phyloP scores from a whole-genome alignment of 1,140 invertebrate genomes.

The Pseudomyrmex concolor region DNA sequence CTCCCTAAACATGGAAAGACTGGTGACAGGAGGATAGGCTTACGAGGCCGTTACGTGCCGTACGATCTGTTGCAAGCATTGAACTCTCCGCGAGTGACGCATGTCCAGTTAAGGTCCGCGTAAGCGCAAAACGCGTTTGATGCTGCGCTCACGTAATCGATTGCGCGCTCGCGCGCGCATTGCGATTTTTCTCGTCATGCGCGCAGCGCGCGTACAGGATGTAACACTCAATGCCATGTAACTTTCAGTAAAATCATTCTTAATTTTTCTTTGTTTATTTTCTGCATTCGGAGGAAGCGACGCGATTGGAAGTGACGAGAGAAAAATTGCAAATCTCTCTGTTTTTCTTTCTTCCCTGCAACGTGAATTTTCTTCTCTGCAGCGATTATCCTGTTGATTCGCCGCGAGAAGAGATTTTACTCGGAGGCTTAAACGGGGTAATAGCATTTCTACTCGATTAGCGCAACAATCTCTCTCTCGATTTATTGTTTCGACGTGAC shows the following conservation, averaged over 20 bases:
- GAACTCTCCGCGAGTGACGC: constrained; percentile 63
- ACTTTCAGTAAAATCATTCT: too few relatives aligned
- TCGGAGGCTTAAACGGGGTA: too few relatives aligned
- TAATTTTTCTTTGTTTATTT: too few relatives aligned
- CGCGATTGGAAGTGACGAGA: too few relatives aligned
- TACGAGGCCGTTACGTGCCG: constrained; percentile 32
- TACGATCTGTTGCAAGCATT: constrained; percentile 71
- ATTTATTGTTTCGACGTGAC: constrained; percentile 5
- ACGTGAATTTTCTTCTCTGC: too few relatives aligned
- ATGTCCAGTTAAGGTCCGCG: constrained; percentile 63
- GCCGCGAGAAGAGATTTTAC: too few relatives aligned
- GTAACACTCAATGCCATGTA: neutral
- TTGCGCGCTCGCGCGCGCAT: neutral
- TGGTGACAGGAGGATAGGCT: constrained; percentile 60
- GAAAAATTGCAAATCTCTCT: too few relatives aligned
- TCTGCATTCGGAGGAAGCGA: too few relatives aligned
- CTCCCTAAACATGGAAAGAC: constrained; percentile 71
- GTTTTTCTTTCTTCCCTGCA: too few relatives aligned
- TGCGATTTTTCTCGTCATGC: constrained; percentile 44
- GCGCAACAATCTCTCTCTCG: neutral
- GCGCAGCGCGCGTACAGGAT: neutral
- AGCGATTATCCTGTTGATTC: too few relatives aligned
- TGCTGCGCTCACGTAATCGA: constrained; percentile 56
- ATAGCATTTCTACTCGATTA: too few relatives aligned
- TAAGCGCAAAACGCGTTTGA: constrained; percentile 17